Evolutionary conservation across 2,113 vertebrate species (phyloP).

Genomic region (Himantopus leucocephalus): DNA sequence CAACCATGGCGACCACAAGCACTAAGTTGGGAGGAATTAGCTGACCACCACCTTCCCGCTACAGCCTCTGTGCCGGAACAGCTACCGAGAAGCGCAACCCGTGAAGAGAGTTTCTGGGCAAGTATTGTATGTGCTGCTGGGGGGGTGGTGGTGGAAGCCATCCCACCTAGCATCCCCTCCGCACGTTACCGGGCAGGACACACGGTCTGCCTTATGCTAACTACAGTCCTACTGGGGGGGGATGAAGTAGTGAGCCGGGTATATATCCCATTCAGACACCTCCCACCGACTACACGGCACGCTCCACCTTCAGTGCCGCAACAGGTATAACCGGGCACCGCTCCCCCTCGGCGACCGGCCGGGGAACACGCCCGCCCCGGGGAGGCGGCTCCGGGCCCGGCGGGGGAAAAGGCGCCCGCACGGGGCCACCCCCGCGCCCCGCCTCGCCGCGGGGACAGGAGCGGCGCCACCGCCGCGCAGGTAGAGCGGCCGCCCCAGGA

Average conservation of each 20-base stretch:
- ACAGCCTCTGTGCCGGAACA: too few relatives aligned
- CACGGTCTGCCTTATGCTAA: neutral
- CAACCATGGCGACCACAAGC: accelerated
- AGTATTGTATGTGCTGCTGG: accelerated
- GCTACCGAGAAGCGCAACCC: too few relatives aligned
- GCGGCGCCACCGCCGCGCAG: too few relatives aligned
- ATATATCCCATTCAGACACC: accelerated
- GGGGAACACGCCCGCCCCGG: too few relatives aligned
- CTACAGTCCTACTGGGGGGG: neutral
- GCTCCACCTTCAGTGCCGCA: neutral
- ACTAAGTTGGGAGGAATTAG: accelerated
- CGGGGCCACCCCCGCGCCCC: neutral
- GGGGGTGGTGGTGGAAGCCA: too few relatives aligned
- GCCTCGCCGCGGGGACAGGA: too few relatives aligned
- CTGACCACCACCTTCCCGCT: accelerated
- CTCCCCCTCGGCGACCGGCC: too few relatives aligned
- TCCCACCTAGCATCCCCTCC: neutral
- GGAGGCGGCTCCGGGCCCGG: neutral
- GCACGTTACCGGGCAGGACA: neutral
- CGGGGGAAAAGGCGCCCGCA: neutral
- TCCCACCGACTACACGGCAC: accelerated
- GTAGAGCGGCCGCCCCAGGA: neutral
- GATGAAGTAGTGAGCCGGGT: too few relatives aligned
- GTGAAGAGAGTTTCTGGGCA: neutral
- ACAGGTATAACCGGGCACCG: neutral